These are phyloP conservation scores for Novumbra hubbsi DNA, from an alignment of 2,797 vertebrate genomes.

Conservation along the genomic window DNA sequence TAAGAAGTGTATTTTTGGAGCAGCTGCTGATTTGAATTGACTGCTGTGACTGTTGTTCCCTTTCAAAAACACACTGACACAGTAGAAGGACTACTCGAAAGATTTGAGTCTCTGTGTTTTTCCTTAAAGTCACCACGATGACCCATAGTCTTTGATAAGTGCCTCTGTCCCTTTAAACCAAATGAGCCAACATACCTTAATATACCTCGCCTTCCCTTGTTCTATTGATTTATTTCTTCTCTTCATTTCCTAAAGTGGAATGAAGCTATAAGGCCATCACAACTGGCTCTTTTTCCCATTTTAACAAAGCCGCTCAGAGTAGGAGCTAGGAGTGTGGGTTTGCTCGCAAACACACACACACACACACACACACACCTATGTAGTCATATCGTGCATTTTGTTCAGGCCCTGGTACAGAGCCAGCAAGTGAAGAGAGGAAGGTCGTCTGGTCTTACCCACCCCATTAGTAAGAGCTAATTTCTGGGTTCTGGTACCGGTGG, in stretches of 20 bases:
- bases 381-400: conserved; percentile 39
- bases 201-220: conserved; percentile 23
- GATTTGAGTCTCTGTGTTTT: not conserved
- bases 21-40: too few species aligned
- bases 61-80: not conserved
- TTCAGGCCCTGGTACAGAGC: conserved; percentile 27
- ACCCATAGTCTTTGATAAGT: conserved; percentile 32
- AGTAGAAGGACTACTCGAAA: not conserved
- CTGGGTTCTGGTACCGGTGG: conserved; percentile 14
- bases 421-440: conserved; percentile 25
- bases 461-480: not conserved
- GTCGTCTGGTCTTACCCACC: conserved; percentile 32
- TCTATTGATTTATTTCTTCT: conserved; percentile 41
- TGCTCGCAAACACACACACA: conserved; percentile 14
- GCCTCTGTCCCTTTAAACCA: conserved; percentile 19
- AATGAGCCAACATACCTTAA: not conserved
- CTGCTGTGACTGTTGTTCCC: not conserved
- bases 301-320: too few species aligned
- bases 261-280: conserved; percentile 41
- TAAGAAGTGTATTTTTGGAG: too few species aligned
- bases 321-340: not conserved
- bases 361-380: conserved; percentile 13
- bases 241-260: conserved; percentile 55
- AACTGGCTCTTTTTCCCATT: not conserved
- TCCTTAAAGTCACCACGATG: not conserved